Evolutionary conservation across 1,140 invertebrate genomes (phyloP).

Genomic region (Maconellicoccus hirsutus): DNA sequence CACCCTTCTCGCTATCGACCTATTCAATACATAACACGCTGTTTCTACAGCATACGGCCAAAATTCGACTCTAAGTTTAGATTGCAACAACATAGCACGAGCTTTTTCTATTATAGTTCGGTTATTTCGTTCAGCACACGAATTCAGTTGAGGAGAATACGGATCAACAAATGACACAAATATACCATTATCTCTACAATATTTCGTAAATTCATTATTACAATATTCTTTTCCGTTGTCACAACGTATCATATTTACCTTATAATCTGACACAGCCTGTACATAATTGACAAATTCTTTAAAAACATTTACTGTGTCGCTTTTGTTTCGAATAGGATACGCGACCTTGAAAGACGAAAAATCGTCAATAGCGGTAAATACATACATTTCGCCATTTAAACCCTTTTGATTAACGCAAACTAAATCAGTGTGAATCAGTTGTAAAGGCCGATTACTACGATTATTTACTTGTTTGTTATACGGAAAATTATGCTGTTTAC

Average conservation of each 20-base stretch:
- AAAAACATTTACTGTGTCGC: conserved; percentile 34
- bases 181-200: conserved; percentile 33
- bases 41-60: conserved; percentile 26
- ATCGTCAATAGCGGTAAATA: conserved; percentile 36
- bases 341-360: conserved; percentile 32
- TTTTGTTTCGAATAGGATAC: conserved; percentile 36
- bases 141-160: conserved; percentile 35
- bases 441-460: conserved; percentile 24
- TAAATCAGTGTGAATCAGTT: conserved; percentile 35
- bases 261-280: conserved; percentile 33
- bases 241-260: conserved; percentile 33
- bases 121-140: conserved; percentile 33
- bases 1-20: neutral
- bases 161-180: conserved; percentile 31
- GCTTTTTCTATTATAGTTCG: conserved; percentile 28
- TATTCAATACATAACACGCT: conserved; percentile 26
- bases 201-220: conserved; percentile 32
- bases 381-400: conserved; percentile 32
- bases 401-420: conserved; percentile 34
- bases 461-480: conserved; percentile 28
- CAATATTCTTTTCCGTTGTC: conserved; percentile 39
- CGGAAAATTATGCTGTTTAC: conserved; percentile 30
- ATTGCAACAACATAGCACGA: conserved; percentile 15
- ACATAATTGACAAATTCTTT: conserved; percentile 33
- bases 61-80: conserved; percentile 14